These are phyloP conservation scores for Brassicogethes aeneus DNA, from an alignment of 2,888 invertebrate species.

Conservation along the genomic window DNA sequence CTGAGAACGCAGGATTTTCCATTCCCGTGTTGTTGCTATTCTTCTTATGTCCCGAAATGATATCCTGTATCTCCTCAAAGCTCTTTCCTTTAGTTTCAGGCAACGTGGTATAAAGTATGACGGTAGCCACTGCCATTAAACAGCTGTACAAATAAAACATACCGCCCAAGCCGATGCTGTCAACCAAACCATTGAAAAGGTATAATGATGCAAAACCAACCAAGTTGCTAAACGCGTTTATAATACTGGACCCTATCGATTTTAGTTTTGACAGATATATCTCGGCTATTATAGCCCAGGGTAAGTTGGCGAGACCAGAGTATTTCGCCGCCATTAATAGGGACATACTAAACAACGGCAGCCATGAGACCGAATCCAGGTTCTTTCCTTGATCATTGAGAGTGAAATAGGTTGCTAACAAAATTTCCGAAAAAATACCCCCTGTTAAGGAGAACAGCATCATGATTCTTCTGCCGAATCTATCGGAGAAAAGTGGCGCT, in stretches of 20 bases:
- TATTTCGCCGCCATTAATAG: slow-evolving; percentile 64
- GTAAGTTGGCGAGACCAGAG: slow-evolving; percentile 58
- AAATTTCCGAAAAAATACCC: slow-evolving; percentile 1
- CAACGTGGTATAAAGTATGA: too few relatives aligned
- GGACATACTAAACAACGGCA: slow-evolving; percentile 49
- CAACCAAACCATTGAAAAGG: slow-evolving; percentile 51
- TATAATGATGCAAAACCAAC: slow-evolving; percentile 61
- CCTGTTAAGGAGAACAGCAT: slow-evolving; percentile 6
- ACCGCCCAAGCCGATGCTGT: slow-evolving; percentile 49
- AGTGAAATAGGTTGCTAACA: slow-evolving; percentile 52
- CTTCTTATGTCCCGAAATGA: too few relatives aligned
- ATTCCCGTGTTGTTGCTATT: too few relatives aligned
- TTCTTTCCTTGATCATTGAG: slow-evolving; percentile 47
- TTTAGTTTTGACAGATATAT: slow-evolving; percentile 69
- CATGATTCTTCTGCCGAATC: not conserved
- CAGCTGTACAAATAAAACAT: too few relatives aligned
- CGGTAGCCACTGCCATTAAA: too few relatives aligned
- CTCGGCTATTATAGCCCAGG: slow-evolving; percentile 73
- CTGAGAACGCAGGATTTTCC: too few relatives aligned
- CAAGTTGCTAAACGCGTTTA: slow-evolving; percentile 70
- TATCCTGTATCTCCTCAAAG: too few relatives aligned
- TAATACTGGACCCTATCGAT: slow-evolving; percentile 54
- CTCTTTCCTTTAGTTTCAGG: too few relatives aligned
- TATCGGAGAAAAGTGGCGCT: not conserved
- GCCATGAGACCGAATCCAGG: slow-evolving; percentile 47